Percentiles rank a stretch among this genome's conserved stretches.
Conservation (phyloP, 2,113 vertebrate species). For the Rhinoderma darwinii region DNA sequence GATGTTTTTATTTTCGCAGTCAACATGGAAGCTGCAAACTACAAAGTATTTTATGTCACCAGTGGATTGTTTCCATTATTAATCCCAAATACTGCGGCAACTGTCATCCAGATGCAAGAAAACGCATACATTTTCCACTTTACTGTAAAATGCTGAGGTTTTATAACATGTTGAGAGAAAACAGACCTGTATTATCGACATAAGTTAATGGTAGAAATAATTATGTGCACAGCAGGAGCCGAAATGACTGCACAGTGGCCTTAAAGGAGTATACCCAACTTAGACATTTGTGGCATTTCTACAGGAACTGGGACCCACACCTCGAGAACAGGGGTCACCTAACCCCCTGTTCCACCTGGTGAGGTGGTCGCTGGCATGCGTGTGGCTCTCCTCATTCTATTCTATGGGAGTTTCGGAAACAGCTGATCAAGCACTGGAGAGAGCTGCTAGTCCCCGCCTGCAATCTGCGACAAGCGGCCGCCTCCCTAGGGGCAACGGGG, state of each 20-base stretch:
- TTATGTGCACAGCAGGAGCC: neutral
- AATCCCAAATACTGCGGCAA: slow-evolving; percentile 6
- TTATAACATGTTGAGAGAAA: neutral
- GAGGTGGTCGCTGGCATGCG: no score
- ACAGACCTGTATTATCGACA: neutral
- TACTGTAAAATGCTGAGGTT: neutral
- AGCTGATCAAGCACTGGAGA: no score
- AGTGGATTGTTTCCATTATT: slow-evolving; percentile 23
- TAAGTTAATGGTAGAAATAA: neutral
- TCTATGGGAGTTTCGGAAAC: no score
- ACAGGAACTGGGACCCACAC: no score
- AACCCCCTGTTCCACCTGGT: no score
- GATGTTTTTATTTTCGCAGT: slow-evolving; percentile 30
- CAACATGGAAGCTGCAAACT: slow-evolving; percentile 16
- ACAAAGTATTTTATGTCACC: slow-evolving; percentile 36
- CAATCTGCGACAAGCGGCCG: no score
- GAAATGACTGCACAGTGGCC: neutral
- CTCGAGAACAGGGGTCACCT: no score
- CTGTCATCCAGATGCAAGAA: slow-evolving; percentile 46
- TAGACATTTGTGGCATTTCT: no score
- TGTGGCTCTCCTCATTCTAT: no score
- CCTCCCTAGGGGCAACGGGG: no score
- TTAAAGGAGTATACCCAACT: neutral
- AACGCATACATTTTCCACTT: neutral
- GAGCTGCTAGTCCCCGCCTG: no score